phyloP scores from a whole-genome alignment of 2,888 invertebrate genomes.

The Metellina segmentata region DNA sequence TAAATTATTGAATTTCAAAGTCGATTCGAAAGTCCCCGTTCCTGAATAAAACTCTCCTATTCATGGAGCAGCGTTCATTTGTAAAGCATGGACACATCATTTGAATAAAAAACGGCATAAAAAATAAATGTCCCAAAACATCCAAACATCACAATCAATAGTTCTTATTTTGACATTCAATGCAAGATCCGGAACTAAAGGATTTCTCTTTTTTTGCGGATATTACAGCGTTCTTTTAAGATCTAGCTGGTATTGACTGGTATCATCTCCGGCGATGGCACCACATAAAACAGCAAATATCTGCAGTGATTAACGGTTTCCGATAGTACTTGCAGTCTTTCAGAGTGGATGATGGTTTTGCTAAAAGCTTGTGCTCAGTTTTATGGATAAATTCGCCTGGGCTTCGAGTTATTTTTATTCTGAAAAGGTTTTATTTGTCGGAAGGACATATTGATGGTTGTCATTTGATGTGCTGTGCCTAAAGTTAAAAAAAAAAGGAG shows the following conservation, averaged over 20 bases:
- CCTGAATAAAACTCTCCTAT: not conserved
- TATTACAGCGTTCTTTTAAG: constrained; percentile 37
- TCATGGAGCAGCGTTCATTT: constrained; percentile 20
- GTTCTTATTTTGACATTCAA: constrained; percentile 61
- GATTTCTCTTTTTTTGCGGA: not conserved
- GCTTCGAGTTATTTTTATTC: not conserved
- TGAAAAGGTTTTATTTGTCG: constrained; percentile 21
- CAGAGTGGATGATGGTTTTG: constrained; percentile 36
- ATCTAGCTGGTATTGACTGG: constrained; percentile 47
- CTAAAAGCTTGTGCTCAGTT: constrained; percentile 48
- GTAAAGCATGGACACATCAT: constrained; percentile 38
- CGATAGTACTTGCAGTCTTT: constrained; percentile 48
- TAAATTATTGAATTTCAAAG: not conserved
- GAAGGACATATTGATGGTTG: constrained; percentile 16
- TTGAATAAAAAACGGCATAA: constrained; percentile 41
- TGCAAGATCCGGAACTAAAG: constrained; percentile 10
- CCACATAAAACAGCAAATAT: constrained; percentile 55
- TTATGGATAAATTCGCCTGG: constrained; percentile 39
- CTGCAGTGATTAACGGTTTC: constrained; percentile 65
- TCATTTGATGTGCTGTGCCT: not conserved
- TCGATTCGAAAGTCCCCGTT: not conserved
- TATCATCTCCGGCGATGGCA: constrained; percentile 41
- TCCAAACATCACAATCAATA: constrained; percentile 55
- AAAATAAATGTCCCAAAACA: constrained; percentile 32
- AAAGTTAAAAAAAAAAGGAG: not conserved